Base-by-base conservation (phyloP, 2,888 invertebrate species). In the Seira ritae region DNA sequence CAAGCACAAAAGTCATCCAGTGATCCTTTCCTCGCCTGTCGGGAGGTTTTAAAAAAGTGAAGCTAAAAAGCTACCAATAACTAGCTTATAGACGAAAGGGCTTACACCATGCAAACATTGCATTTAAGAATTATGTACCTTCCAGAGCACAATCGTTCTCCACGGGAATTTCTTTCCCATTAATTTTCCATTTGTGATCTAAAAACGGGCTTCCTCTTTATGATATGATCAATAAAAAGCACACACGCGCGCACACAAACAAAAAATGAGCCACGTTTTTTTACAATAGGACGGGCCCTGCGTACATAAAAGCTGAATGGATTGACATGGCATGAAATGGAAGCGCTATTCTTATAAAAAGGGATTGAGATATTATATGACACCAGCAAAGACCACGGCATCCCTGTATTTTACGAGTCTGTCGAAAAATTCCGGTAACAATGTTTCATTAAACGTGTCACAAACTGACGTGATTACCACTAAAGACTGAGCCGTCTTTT, bases 221-320 rank as follows among this genome's bases (percentile, higher is more conserved):
- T 76, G 75, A 68, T 22, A 76, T 68, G 75, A 68, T 68, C 67
- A 68, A 55, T 76, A 68, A 74, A 74, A 55, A 46, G 42, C 74
- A 74, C 74, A 65, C 31, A 31, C 31, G 31, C 31, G 31, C 31
- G 31, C 31, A 31, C 31, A 31, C 31, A 31, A 4, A 31, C 62
- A 62, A 20, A 62, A 62, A 50, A 50, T 50, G 50, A 50, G 12
- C 15, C 2, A n/a, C 2, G 15, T n/a, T 50, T 15, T 50, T 8
- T 50, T n/a, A 50, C 31, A 31, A 31, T 31, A 31, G 31, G 31
- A 31, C 17, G 50, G 17, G 15, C 15, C 50, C 50, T 50, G 15
- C 17, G 15, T 50, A 50, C 12, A 12, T 8, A 50, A 50, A 31
- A 8, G 50, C 31, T n/a, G 50, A 50, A 50, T 31, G 50, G 50